phyloP scores from a whole-genome alignment of 2,113 vertebrate genomes.

The Elgaria multicarinata region DNA sequence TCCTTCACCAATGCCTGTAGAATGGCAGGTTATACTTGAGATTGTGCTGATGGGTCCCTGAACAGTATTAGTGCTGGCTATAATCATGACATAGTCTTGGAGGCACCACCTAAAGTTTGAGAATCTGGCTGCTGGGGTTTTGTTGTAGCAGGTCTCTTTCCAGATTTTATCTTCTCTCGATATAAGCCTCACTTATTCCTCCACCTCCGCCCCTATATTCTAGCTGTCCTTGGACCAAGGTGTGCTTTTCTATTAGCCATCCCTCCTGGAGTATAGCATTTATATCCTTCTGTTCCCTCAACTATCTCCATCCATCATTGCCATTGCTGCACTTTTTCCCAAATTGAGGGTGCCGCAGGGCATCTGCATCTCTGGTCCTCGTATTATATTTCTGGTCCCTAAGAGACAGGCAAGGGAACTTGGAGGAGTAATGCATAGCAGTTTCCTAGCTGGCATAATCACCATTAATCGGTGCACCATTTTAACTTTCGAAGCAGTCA shows the following conservation, averaged over 20 bases:
- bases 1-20: not conserved
- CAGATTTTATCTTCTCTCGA: not conserved
- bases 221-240: not conserved
- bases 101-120: not conserved
- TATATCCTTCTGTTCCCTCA: not conserved
- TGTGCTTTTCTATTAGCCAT: not conserved
- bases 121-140: not conserved
- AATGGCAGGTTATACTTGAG: not conserved
- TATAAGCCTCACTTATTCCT: not conserved
- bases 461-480: not conserved
- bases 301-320: not conserved
- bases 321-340: not conserved
- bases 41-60: not conserved
- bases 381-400: no score
- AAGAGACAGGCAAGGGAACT: not conserved
- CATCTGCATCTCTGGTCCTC: not conserved
- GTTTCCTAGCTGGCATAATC: not conserved
- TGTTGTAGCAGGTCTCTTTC: not conserved
- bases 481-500: constrained; percentile 35
- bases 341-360: not conserved
- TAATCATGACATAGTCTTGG: not conserved
- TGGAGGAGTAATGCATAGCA: not conserved
- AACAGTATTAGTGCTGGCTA: not conserved
- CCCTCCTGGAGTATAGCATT: not conserved
- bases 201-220: not conserved